phyloP scores from a whole-genome alignment of 2,888 invertebrate genomes.

The Leptinotarsa tumamoca region DNA sequence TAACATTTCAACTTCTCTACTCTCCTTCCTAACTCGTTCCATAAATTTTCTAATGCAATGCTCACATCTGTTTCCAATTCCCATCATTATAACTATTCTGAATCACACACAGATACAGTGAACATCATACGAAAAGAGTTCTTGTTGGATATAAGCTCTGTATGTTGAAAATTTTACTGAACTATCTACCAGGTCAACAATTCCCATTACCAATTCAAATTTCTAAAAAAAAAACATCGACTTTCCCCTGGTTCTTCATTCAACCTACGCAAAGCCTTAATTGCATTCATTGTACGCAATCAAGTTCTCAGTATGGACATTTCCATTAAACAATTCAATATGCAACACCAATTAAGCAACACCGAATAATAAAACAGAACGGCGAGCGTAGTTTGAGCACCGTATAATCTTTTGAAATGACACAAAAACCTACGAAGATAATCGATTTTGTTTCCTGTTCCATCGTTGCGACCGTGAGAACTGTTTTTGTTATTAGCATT shows the following conservation, averaged over 20 bases:
- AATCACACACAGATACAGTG: no score
- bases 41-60: no score
- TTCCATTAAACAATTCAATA: constrained; percentile 20
- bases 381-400: constrained; percentile 30
- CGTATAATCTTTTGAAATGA: constrained; percentile 47
- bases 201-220: background rate
- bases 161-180: background rate
- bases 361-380: constrained; percentile 32
- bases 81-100: no score
- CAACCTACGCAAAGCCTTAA: constrained; percentile 33
- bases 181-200: background rate
- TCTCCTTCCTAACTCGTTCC: no score
- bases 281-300: constrained; percentile 33
- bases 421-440: constrained; percentile 52
- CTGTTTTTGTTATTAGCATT: constrained; percentile 40
- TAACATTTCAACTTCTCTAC: no score
- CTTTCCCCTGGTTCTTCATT: constrained; percentile 11
- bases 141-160: no score
- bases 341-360: constrained; percentile 28
- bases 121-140: no score
- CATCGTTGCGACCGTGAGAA: constrained; percentile 51
- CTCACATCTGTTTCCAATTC: no score
- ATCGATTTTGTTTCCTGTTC: constrained; percentile 57
- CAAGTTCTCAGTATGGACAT: constrained; percentile 19
- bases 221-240: background rate